Percentiles rank a stretch among this genome's conserved stretches.
phyloP scores from a whole-genome alignment of 53 echinoderm and acorn worm species.

The Stichopus horrens region DNA sequence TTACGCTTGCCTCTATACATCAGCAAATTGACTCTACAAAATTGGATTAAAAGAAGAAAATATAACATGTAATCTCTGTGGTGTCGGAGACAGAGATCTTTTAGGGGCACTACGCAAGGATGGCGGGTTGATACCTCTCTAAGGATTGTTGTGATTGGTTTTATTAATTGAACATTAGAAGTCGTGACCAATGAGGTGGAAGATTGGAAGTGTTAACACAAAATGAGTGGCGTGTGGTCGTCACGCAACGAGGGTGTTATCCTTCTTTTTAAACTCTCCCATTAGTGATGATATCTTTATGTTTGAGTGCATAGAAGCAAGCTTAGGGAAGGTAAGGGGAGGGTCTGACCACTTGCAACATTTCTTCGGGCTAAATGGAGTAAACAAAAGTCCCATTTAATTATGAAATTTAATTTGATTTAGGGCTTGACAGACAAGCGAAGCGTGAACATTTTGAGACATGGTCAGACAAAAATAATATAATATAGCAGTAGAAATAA shows the following conservation, averaged over 20 bases:
- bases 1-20: slow-evolving; percentile 44
- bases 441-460: slow-evolving; percentile 14
- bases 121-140: slow-evolving; percentile 41
- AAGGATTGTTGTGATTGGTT: slow-evolving; percentile 45
- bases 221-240: slow-evolving; percentile 26
- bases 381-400: slow-evolving; percentile 19
- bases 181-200: slow-evolving; percentile 42
- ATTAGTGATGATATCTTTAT: background rate
- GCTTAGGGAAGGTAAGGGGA: slow-evolving; percentile 9
- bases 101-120: slow-evolving; percentile 17
- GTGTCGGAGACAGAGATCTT: slow-evolving; percentile 44
- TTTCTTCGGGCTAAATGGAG: slow-evolving; percentile 25
- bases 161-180: slow-evolving; percentile 40
- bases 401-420: slow-evolving; percentile 35
- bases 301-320: slow-evolving; percentile 2
- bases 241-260: slow-evolving; percentile 15
- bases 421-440: slow-evolving; percentile 20
- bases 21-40: slow-evolving; percentile 37
- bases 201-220: slow-evolving; percentile 9
- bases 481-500: background rate
- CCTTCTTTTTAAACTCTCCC: background rate
- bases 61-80: slow-evolving; percentile 26
- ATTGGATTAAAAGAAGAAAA: slow-evolving; percentile 22
- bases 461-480: background rate
- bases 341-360: slow-evolving; percentile 5